These are phyloP conservation scores for Ophiodon elongatus DNA, from an alignment of 2,113 vertebrate species.

Conservation along the genomic window DNA sequence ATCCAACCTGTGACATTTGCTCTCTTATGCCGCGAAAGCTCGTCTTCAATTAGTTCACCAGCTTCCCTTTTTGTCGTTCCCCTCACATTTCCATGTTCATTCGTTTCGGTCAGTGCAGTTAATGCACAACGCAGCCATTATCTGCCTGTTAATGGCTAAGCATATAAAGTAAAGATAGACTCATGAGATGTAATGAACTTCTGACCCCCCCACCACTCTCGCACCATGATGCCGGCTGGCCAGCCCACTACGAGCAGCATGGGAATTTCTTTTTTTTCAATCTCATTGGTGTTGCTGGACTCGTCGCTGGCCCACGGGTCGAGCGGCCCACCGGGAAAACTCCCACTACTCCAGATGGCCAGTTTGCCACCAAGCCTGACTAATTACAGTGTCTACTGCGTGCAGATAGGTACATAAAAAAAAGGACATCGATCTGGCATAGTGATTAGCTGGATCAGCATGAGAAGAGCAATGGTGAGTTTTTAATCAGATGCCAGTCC, in stretches of 20 bases:
- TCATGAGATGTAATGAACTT: constrained; percentile 44
- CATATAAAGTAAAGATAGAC: constrained; percentile 30
- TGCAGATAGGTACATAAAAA: constrained; percentile 25
- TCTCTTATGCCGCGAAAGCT: background rate
- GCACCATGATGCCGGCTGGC: background rate
- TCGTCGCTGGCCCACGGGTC: constrained; percentile 50
- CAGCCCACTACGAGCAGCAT: constrained; percentile 31
- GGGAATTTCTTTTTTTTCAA: constrained; percentile 6
- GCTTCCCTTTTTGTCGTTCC: background rate
- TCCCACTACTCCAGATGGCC: constrained; percentile 68
- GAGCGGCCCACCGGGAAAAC: constrained; percentile 56
- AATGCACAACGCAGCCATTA: constrained; percentile 18
- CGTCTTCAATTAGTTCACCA: constrained; percentile 2
- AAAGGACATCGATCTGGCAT: constrained; percentile 32
- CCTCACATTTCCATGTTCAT: background rate
- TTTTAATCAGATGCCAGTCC: background rate
- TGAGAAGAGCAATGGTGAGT: background rate
- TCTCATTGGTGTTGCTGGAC: constrained; percentile 43
- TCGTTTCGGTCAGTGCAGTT: background rate
- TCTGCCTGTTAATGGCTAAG: constrained; percentile 27
- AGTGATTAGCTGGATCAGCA: constrained; percentile 26
- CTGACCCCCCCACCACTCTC: constrained; percentile 21
- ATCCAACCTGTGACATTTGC: background rate
- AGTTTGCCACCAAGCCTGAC: constrained; percentile 51
- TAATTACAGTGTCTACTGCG: constrained; percentile 58